Conservation (phyloP, 2,888 invertebrate species). For the Aphodius sticticus region DNA sequence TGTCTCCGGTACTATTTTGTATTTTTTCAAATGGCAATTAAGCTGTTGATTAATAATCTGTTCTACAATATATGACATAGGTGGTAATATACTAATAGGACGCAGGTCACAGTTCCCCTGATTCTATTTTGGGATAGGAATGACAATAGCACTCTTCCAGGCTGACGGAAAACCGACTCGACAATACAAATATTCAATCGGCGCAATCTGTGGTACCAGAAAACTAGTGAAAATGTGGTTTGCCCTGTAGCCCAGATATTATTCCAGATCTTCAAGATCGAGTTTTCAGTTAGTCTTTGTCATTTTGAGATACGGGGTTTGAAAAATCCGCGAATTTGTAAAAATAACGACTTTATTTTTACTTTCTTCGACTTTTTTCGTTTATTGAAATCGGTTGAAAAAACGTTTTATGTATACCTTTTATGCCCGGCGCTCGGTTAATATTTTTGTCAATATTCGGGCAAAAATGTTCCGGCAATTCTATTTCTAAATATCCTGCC, state of each 20-base stretch:
- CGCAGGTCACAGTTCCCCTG: conserved; percentile 40
- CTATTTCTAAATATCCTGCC: background rate
- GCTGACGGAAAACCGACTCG: background rate
- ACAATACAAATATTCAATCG: background rate
- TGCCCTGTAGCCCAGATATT: too few species aligned
- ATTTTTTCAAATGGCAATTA: conserved; percentile 36
- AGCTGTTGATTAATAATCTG: conserved; percentile 42
- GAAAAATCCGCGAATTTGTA: too few species aligned
- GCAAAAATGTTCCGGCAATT: background rate
- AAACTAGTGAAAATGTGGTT: too few species aligned
- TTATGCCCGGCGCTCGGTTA: background rate
- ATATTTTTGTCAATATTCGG: background rate
- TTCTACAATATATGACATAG: conserved; percentile 43
- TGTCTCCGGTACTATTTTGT: conserved; percentile 39
- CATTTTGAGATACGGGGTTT: too few species aligned
- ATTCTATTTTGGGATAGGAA: background rate
- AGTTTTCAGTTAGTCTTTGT: too few species aligned
- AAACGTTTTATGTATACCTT: too few species aligned
- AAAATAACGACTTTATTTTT: too few species aligned
- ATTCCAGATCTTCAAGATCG: too few species aligned
- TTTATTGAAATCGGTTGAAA: too few species aligned
- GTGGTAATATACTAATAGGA: conserved; percentile 44
- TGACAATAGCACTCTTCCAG: background rate
- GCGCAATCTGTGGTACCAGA: background rate
- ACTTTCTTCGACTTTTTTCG: too few species aligned